Percentiles rank a stretch among this genome's conserved stretches.
phyloP scores from a whole-genome alignment of 2,113 vertebrate species.

The Notothenia coriiceps region DNA sequence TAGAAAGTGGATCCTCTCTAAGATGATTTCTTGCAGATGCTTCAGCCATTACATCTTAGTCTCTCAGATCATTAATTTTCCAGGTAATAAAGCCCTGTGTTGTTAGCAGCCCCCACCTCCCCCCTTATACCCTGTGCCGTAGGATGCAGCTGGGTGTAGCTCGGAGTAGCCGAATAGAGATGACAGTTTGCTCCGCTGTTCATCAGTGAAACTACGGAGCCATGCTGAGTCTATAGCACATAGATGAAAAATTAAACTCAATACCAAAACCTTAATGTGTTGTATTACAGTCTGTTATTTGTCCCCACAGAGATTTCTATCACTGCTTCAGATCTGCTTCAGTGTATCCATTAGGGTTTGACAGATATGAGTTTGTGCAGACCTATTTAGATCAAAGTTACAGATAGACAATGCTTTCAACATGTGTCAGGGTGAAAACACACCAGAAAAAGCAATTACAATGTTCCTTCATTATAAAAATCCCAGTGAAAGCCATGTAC shows the following conservation, averaged over 20 bases:
- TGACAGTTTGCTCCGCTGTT: slow-evolving; percentile 79
- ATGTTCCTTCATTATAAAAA: not conserved
- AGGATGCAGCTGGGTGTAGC: slow-evolving; percentile 81
- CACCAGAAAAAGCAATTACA: slow-evolving; percentile 11
- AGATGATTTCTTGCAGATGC: slow-evolving; percentile 80
- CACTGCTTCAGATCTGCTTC: slow-evolving; percentile 82
- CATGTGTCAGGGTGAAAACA: slow-evolving; percentile 4
- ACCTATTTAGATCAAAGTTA: slow-evolving; percentile 40
- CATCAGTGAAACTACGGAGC: slow-evolving; percentile 86
- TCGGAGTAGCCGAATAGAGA: slow-evolving; percentile 75
- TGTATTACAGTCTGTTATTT: slow-evolving; percentile 85
- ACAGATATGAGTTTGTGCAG: slow-evolving; percentile 53
- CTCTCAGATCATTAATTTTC: slow-evolving; percentile 83
- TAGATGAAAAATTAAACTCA: slow-evolving; percentile 91
- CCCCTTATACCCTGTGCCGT: slow-evolving; percentile 56
- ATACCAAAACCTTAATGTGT: slow-evolving; percentile 83
- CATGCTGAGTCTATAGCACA: slow-evolving; percentile 84
- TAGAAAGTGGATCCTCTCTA: slow-evolving; percentile 53
- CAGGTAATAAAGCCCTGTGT: slow-evolving; percentile 83
- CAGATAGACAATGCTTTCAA: slow-evolving; percentile 16
- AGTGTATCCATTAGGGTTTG: slow-evolving; percentile 65
- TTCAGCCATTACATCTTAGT: slow-evolving; percentile 78
- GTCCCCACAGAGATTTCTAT: slow-evolving; percentile 84
- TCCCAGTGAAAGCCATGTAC: not conserved
- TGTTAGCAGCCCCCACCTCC: slow-evolving; percentile 65